These are phyloP conservation scores for Alectura lathami DNA, from an alignment of 2,113 vertebrate species.

Conservation along the genomic window DNA sequence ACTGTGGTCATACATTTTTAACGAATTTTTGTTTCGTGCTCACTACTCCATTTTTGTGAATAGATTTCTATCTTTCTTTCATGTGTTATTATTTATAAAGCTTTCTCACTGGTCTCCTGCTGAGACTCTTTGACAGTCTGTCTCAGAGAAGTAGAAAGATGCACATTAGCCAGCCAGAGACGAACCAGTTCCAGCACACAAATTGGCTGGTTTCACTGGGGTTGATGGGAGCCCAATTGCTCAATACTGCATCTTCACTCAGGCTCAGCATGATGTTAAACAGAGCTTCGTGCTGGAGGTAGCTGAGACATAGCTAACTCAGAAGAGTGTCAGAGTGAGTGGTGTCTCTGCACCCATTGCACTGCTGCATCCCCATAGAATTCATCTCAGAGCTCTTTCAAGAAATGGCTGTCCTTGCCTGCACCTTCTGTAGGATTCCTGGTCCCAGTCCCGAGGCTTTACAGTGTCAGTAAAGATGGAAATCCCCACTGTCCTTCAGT, in stretches of 20 bases:
- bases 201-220: background rate
- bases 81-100: conserved; percentile 28
- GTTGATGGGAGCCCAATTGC: background rate
- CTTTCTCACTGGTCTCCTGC: conserved; percentile 31
- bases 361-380: background rate
- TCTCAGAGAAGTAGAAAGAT: background rate
- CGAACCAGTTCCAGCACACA: background rate
- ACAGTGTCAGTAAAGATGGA: background rate
- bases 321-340: background rate
- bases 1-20: conserved; percentile 59
- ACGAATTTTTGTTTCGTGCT: conserved; percentile 47
- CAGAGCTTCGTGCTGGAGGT: background rate
- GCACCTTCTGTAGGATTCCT: background rate
- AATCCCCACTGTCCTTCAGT: background rate
- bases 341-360: fast-evolving
- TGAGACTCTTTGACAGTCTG: background rate
- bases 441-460: background rate
- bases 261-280: background rate
- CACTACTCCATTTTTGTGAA: conserved; percentile 10
- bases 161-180: background rate
- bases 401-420: background rate
- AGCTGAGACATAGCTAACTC: background rate
- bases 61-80: conserved; percentile 44
- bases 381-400: background rate
- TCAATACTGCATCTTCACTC: background rate